Conservation (phyloP, 2,888 invertebrate genomes). For the Volucella bombylans region DNA sequence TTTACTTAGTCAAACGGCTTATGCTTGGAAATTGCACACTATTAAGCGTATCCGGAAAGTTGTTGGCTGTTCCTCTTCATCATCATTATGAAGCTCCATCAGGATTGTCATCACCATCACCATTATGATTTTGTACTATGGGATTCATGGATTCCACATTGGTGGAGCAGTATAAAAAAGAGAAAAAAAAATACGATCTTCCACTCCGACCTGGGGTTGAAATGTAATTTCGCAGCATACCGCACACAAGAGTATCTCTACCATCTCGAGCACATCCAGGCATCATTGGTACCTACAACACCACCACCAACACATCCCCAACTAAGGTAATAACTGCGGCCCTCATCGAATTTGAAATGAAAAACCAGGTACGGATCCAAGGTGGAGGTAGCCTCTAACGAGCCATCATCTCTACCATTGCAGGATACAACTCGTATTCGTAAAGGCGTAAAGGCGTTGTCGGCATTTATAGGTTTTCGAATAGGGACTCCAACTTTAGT, state of each 20-base stretch:
- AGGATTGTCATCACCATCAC: constrained; percentile 12
- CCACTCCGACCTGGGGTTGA: constrained; percentile 27
- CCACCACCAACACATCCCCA: not conserved
- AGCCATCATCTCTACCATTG: constrained; percentile 37
- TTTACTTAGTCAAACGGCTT: constrained; percentile 18
- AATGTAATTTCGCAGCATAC: constrained; percentile 56
- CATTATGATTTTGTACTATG: constrained; percentile 11
- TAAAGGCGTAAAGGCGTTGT: constrained; percentile 1
- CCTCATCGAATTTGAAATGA: constrained; percentile 53
- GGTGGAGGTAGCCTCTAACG: constrained; percentile 40
- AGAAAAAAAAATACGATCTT: constrained; percentile 33
- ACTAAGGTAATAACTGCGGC: constrained; percentile 34
- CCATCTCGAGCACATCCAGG: no score
- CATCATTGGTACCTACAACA: no score
- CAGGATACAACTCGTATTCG: not conserved
- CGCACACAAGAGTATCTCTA: constrained; percentile 15
- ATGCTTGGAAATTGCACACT: constrained; percentile 45
- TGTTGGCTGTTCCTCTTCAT: constrained; percentile 19
- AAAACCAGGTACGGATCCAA: constrained; percentile 19
- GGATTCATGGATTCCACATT: constrained; percentile 35
- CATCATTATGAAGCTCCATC: constrained; percentile 29
- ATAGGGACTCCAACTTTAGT: not conserved
- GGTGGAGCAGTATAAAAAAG: not conserved
- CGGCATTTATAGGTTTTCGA: constrained; percentile 4
- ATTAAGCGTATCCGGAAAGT: constrained; percentile 31